A percentile compares a stretch with the other conserved stretches of the same genome.
phyloP scores from a whole-genome alignment of 2,113 vertebrate genomes.

The Cyrtonyx montezumae region DNA sequence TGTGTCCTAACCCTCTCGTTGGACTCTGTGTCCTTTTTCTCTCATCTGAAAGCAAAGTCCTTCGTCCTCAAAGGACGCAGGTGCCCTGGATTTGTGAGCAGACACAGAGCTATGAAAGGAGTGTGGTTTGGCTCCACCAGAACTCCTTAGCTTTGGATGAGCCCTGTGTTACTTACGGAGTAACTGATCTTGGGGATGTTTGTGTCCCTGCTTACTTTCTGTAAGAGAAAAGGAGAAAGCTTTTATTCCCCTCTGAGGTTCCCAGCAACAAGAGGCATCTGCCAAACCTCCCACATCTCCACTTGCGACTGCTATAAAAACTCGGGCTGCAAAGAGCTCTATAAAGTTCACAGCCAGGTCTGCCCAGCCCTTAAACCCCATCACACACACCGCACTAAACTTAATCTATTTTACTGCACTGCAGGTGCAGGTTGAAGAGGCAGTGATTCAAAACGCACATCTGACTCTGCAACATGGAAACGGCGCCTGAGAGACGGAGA shows the following conservation, averaged over 20 bases:
- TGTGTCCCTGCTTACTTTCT: accelerated
- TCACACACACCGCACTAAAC: accelerated
- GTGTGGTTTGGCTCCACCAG: not conserved
- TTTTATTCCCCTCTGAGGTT: not conserved
- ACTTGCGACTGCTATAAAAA: not conserved
- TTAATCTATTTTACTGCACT: not conserved
- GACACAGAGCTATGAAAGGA: not conserved
- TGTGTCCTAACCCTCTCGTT: not conserved
- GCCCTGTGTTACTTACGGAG: not conserved
- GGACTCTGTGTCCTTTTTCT: not conserved
- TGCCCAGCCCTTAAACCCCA: not conserved
- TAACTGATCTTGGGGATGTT: not conserved
- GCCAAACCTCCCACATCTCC: not conserved
- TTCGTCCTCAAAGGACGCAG: not conserved
- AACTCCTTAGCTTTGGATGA: not conserved
- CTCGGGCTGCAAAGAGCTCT: not conserved
- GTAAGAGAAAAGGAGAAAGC: not conserved
- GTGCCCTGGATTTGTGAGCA: not conserved
- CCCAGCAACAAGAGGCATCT: not conserved
- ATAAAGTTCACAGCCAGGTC: not conserved
- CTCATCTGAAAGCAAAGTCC: not conserved
- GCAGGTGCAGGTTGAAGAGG: not conserved
- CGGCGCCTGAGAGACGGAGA: slow-evolving; percentile 34
- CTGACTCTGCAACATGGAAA: not conserved
- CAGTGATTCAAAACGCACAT: not conserved